Base-by-base conservation (phyloP, 2,113 vertebrate species). In the Bos javanicus region DNA sequence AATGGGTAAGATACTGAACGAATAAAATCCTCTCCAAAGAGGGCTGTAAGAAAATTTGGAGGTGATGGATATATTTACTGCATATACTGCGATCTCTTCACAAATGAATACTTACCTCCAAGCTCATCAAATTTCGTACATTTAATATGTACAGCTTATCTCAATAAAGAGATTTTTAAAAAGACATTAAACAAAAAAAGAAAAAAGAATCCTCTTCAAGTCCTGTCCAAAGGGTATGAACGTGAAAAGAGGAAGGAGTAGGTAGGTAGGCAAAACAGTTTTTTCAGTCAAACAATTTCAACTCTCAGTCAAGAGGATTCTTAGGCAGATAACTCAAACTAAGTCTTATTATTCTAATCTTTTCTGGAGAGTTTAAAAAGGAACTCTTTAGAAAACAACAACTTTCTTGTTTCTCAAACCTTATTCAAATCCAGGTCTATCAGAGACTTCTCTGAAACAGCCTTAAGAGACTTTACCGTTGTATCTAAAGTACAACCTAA, bases 301-400 rank as follows among this genome's bases (percentile, higher is more conserved):
- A 91, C 48, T 62, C 50, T 33, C 90, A 88, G 59, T 90, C 60
- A 91, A 96, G 60, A 86, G 30, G 21, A 74, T 52, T 92, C 62
- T 94, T 88, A 96, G 92, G 46, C 36, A 64, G 19, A 78, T 74
- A 74, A 97, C 28, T 94, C 91, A 96, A 95, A 91, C 4, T 71
- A 50, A 84, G 54, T 95, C 74, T 90, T 90, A 48, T 28, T 78
- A 71, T 57, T 82, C 78, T 78, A 13, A 50, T 62, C 23, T 84
- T 57, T 93, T 78, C 33, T 87, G 39, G 14, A 84, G 21, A 74
- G 50, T 4, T 93, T 88, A 52, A 84, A 84, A 90, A 36, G 6
- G 5, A 83, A 80, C 21, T 46, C 19, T 87, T 85, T 52, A 78
- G 62, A 96, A 25, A 59, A 43, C 26, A 80, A 90, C 4, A 43